Evolutionary conservation across 2,113 vertebrate genomes (phyloP).

Genomic region (Vidua chalybeata): DNA sequence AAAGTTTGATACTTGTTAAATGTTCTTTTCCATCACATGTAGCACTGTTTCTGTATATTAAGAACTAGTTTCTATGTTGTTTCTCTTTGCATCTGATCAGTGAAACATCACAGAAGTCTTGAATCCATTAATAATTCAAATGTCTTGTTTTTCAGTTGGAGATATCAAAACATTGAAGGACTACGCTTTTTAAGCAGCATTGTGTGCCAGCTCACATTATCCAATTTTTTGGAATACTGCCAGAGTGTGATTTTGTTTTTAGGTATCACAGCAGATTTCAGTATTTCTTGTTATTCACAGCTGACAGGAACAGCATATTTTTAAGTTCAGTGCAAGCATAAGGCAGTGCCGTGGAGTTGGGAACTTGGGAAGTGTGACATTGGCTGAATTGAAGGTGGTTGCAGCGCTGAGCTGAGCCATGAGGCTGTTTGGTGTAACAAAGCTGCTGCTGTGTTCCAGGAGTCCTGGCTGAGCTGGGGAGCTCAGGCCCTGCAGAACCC

Average conservation of each 20-base stretch:
- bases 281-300: neutral
- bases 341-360: neutral
- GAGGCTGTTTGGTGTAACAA: neutral
- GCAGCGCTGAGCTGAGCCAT: neutral
- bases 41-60: neutral
- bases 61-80: neutral
- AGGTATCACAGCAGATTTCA: neutral
- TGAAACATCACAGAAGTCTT: neutral
- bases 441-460: neutral
- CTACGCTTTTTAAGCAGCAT: neutral
- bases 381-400: neutral
- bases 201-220: neutral
- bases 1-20: neutral
- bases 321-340: neutral
- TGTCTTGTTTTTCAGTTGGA: neutral
- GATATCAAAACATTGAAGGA: neutral
- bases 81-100: neutral
- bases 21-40: neutral
- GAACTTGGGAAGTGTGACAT: neutral
- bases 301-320: neutral
- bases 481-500: neutral
- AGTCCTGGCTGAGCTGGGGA: neutral
- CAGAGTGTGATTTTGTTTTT: neutral
- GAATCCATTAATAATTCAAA: neutral
- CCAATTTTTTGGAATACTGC: neutral